Conservation (phyloP, 2,113 vertebrate species). For the Tamias sibiricus region DNA sequence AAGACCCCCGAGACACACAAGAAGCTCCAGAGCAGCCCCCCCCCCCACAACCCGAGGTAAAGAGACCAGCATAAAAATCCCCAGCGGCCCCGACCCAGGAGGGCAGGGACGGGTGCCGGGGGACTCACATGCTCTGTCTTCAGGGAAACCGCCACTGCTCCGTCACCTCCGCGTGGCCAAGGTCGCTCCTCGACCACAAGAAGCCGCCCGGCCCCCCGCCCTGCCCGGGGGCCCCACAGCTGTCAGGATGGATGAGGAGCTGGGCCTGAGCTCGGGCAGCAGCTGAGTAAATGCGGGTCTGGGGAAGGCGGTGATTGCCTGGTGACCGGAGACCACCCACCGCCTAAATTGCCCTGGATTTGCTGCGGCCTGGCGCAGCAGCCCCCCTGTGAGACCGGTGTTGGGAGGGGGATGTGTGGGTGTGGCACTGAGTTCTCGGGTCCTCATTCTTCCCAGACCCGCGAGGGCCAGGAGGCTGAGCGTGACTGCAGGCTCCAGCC, state of each 20-base stretch:
- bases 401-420: neutral
- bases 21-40: neutral
- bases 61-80: neutral
- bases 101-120: fast-evolving
- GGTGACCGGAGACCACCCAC: slow-evolving; percentile 70
- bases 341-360: neutral
- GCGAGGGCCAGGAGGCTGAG: neutral
- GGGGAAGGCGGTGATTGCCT: neutral
- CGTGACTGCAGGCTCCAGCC: neutral
- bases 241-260: neutral
- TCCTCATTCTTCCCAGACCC: neutral
- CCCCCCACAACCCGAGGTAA: neutral
- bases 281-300: neutral
- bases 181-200: neutral
- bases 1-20: neutral
- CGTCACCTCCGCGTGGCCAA: neutral
- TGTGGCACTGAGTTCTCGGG: neutral
- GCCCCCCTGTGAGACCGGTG: neutral
- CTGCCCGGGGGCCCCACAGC: fast-evolving
- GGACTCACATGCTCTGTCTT: neutral
- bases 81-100: neutral
- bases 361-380: neutral
- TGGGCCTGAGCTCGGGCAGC: neutral
- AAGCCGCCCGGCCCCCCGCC: neutral
- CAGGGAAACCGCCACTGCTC: no score